A percentile compares a stretch with the other conserved stretches of the same genome.
phyloP scores from a whole-genome alignment of 2,797 vertebrate species.

The Rallus crepitans region DNA sequence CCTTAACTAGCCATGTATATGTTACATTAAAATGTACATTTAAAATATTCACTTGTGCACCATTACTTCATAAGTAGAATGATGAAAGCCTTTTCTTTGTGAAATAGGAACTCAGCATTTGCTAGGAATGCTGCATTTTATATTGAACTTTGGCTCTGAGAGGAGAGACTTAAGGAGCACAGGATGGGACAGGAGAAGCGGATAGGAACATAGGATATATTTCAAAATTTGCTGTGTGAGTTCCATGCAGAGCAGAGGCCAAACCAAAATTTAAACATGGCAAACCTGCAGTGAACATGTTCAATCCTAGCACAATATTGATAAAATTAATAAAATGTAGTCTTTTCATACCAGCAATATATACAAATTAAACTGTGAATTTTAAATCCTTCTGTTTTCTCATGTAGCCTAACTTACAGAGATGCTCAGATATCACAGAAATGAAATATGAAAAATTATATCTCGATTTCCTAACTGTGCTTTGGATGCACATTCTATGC shows the following conservation, averaged over 20 bases:
- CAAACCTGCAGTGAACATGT: background rate
- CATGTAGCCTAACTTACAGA: background rate
- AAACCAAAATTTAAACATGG: background rate
- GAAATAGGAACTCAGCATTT: slow-evolving; percentile 18
- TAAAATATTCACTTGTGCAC: slow-evolving; percentile 37
- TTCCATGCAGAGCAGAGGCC: slow-evolving; percentile 43
- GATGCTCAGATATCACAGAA: slow-evolving; percentile 4
- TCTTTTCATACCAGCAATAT: background rate
- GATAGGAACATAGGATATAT: background rate
- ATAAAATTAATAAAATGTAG: background rate
- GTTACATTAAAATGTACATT: background rate
- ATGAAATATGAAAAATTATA: background rate
- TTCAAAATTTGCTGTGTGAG: background rate
- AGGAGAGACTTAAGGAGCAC: background rate
- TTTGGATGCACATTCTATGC: background rate
- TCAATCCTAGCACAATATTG: background rate
- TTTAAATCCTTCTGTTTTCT: background rate
- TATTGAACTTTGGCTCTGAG: background rate
- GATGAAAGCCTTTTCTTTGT: slow-evolving; percentile 12
- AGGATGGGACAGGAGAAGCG: background rate
- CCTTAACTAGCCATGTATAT: rapidly evolving
- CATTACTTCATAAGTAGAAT: background rate
- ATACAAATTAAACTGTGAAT: background rate
- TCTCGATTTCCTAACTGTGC: background rate
- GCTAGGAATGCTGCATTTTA: background rate